These are phyloP conservation scores for Rhinoptilus africanus DNA, from an alignment of 2,113 vertebrate species.

Conservation along the genomic window DNA sequence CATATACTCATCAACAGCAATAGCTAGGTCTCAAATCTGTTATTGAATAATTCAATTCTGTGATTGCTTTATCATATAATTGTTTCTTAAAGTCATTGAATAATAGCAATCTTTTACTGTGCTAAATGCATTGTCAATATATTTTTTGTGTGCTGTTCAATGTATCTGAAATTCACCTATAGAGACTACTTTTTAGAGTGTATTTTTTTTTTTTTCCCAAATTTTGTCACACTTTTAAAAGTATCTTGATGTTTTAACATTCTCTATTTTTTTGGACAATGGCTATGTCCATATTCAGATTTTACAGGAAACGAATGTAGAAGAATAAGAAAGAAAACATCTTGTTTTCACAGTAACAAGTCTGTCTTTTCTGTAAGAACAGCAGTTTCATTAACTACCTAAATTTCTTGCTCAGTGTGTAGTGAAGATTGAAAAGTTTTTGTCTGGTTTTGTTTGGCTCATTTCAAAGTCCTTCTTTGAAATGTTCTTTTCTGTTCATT, in stretches of 20 bases:
- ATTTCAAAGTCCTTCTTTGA: background rate
- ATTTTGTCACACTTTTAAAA: background rate
- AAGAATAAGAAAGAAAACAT: background rate
- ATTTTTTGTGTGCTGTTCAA: background rate
- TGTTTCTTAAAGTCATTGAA: background rate
- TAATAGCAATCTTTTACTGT: background rate
- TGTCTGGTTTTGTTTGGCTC: background rate
- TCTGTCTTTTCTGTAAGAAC: background rate
- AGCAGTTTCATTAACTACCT: background rate
- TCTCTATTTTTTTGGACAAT: background rate
- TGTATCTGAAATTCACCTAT: background rate
- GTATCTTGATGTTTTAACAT: background rate
- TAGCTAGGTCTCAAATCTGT: background rate
- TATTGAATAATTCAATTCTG: background rate
- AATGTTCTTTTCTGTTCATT: background rate
- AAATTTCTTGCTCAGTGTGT: background rate
- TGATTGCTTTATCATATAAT: background rate
- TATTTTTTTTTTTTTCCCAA: too few relatives aligned
- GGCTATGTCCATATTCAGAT: background rate
- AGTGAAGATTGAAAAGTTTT: background rate
- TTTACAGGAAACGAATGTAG: background rate
- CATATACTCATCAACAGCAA: background rate
- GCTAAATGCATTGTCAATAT: background rate
- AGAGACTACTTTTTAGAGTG: background rate
- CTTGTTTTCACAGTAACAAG: background rate